These are phyloP conservation scores for Pedionomus torquatus DNA, from an alignment of 2,113 vertebrate species.

Conservation along the genomic window DNA sequence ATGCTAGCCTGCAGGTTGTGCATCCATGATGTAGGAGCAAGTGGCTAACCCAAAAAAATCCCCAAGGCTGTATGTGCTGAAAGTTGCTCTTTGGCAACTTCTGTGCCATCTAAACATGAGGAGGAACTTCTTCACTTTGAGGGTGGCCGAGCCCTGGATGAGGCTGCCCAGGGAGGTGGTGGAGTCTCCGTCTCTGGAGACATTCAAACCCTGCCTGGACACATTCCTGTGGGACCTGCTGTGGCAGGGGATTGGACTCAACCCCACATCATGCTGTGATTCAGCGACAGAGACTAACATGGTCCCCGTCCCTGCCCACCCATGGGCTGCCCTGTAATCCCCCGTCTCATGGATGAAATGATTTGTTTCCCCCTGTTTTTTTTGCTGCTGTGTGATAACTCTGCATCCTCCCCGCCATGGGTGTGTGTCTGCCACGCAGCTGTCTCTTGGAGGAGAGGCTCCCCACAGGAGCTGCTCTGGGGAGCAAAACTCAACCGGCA, in stretches of 20 bases:
- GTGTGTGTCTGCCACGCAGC: accelerated
- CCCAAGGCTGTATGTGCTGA: background rate
- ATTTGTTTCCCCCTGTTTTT: background rate
- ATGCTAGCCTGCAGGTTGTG: background rate
- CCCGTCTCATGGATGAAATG: accelerated
- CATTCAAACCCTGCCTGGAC: too few relatives aligned
- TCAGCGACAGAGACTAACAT: background rate
- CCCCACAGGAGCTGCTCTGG: background rate
- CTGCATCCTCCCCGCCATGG: background rate
- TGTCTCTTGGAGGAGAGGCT: background rate
- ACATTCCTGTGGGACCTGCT: too few relatives aligned
- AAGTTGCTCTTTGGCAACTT: background rate
- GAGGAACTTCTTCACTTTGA: too few relatives aligned
- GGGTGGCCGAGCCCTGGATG: too few relatives aligned
- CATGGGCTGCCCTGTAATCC: background rate
- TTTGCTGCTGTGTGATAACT: background rate
- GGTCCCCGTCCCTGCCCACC: background rate
- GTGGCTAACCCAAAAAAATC: background rate
- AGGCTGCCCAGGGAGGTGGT: too few relatives aligned
- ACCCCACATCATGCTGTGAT: too few relatives aligned
- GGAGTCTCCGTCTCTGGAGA: too few relatives aligned
- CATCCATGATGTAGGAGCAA: accelerated
- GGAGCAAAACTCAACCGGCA: background rate
- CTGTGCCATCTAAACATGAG: too few relatives aligned
- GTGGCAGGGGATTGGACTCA: too few relatives aligned